Conservation (phyloP, 1,140 invertebrate genomes). For the Parasteatoda tepidariorum region DNA sequence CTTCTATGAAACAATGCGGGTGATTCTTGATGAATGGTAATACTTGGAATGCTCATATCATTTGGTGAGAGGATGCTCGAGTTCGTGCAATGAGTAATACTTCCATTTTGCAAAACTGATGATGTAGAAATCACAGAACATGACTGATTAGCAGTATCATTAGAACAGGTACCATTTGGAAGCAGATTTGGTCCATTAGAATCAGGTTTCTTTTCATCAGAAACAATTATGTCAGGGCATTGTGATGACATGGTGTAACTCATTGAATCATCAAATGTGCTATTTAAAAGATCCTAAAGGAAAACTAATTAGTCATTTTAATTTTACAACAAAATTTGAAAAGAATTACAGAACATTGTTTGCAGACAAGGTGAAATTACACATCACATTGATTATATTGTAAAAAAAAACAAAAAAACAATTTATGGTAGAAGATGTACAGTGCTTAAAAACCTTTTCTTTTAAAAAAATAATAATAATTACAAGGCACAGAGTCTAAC, state of each 20-base stretch:
- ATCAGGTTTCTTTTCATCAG: neutral
- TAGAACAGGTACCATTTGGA: constrained; percentile 25
- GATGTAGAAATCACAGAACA: constrained; percentile 48
- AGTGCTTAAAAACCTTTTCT: no score
- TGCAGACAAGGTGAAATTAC: no score
- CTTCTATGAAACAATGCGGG: constrained; percentile 35
- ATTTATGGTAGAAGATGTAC: no score
- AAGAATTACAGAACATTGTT: no score
- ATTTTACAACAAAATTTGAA: no score
- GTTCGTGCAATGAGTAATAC: neutral
- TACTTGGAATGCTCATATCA: constrained; percentile 31
- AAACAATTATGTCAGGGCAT: constrained; percentile 22
- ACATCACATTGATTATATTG: no score
- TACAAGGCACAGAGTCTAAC: no score
- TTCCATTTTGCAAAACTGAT: constrained; percentile 5
- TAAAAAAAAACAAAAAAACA: neutral
- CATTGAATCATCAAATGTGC: constrained; percentile 9
- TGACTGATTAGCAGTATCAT: constrained; percentile 3
- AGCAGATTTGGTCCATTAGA: neutral
- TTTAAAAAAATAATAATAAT: no score
- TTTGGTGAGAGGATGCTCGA: constrained; percentile 13
- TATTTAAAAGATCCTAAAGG: neutral
- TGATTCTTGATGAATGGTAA: constrained; percentile 42
- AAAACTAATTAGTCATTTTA: neutral
- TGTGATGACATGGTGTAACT: constrained; percentile 28